phyloP scores from a whole-genome alignment of 2,797 vertebrate genomes.

The Acanthornis magna region DNA sequence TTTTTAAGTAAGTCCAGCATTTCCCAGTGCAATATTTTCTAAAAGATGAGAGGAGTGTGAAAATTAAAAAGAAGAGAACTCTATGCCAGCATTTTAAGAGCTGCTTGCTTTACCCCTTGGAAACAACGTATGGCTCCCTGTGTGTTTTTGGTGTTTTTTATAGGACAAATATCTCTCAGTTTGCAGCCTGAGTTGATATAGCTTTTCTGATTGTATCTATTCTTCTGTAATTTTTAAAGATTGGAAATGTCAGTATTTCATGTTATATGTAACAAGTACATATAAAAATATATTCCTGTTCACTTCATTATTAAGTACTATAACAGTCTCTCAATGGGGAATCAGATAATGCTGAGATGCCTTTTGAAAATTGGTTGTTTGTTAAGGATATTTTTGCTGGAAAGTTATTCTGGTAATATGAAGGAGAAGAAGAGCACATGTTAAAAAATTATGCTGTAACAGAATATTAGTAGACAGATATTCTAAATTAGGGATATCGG shows the following conservation, averaged over 20 bases:
- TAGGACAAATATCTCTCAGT: not conserved
- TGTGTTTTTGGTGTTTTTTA: not conserved
- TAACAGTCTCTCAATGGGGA: not conserved
- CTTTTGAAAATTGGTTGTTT: not conserved
- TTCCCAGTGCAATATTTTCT: slow-evolving; percentile 35
- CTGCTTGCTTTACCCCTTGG: not conserved
- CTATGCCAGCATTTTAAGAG: not conserved
- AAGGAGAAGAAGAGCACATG: not conserved
- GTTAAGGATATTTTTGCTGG: not conserved
- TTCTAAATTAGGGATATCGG: not conserved
- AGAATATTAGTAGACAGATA: not conserved
- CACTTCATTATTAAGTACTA: not conserved
- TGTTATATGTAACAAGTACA: not conserved
- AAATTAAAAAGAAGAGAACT: slow-evolving; percentile 10
- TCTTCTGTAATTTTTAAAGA: not conserved
- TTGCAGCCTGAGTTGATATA: not conserved
- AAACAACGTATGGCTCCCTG: not conserved
- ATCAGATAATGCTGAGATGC: not conserved
- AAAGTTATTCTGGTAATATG: not conserved
- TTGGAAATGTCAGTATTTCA: not conserved
- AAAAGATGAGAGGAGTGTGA: slow-evolving; percentile 41
- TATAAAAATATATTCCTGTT: not conserved
- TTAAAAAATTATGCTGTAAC: not conserved
- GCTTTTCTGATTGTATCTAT: not conserved
- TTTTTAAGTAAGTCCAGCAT: slow-evolving; percentile 7